phyloP scores from a whole-genome alignment of 2,888 invertebrate genomes.

The Syrista parreyssii region DNA sequence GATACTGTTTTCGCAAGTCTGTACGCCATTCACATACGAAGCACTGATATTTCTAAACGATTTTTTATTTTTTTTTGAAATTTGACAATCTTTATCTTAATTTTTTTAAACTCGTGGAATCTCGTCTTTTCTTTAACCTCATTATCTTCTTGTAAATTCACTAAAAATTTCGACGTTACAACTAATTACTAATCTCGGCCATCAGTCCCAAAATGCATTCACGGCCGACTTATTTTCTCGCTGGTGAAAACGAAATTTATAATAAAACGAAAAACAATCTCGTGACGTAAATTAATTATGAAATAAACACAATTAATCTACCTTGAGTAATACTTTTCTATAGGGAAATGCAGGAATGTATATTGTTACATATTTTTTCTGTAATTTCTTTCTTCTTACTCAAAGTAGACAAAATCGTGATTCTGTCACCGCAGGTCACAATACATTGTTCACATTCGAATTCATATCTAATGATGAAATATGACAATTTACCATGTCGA shows the following conservation, averaged over 20 bases:
- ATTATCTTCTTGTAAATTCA: neutral
- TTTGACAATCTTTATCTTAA: too few species aligned
- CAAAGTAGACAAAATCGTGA: neutral
- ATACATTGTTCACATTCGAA: neutral
- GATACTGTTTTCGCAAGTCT: neutral
- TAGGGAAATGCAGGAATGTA: slow-evolving; percentile 20
- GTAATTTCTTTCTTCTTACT: neutral
- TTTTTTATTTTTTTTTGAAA: too few species aligned
- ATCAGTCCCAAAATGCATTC: neutral
- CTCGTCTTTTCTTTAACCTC: neutral
- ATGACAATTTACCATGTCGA: slow-evolving; percentile 9
- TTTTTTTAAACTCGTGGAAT: too few species aligned
- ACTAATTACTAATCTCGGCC: neutral
- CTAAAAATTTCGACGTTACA: neutral
- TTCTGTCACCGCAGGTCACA: neutral
- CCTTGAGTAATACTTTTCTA: neutral
- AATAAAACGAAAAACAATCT: too few species aligned
- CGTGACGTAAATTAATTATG: too few species aligned
- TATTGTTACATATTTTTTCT: slow-evolving; percentile 16
- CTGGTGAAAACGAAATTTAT: neutral
- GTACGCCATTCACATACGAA: neutral
- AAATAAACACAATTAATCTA: neutral
- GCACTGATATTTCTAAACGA: too few species aligned
- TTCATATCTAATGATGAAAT: neutral
- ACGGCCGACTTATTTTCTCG: neutral